Evolutionary conservation across 2,888 invertebrate genomes (phyloP).

Genomic region (Melipona bicolor): DNA sequence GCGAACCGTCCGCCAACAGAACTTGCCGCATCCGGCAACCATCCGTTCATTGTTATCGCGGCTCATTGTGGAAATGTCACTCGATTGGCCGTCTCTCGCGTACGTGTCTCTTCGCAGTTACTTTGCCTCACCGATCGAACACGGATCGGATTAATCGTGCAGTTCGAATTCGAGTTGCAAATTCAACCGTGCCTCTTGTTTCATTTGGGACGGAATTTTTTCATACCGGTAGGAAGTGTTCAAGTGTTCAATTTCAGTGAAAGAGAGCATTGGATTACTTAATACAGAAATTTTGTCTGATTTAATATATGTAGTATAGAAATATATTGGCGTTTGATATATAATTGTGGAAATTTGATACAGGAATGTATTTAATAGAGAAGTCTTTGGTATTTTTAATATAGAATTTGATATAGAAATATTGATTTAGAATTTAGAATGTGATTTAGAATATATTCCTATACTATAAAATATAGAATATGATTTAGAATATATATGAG

Average conservation of each 20-base stretch:
- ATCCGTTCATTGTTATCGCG: constrained; percentile 47
- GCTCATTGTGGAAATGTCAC: background rate
- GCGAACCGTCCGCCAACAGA: constrained; percentile 47
- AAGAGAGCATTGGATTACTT: too few relatives aligned
- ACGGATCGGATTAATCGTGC: constrained; percentile 27
- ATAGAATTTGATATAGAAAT: too few relatives aligned
- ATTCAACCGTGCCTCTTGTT: background rate
- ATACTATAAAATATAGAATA: too few relatives aligned
- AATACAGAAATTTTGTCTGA: too few relatives aligned
- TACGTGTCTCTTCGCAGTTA: constrained; percentile 1
- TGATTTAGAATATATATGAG: too few relatives aligned
- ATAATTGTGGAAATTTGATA: too few relatives aligned
- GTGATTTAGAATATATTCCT: too few relatives aligned
- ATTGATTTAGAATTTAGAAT: too few relatives aligned
- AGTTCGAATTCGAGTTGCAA: background rate
- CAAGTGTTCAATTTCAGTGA: background rate
- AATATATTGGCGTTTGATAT: too few relatives aligned
- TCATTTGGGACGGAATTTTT: background rate
- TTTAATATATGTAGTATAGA: too few relatives aligned
- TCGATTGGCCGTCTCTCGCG: constrained; percentile 5
- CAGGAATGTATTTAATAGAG: too few relatives aligned
- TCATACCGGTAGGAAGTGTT: background rate
- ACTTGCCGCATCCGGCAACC: constrained; percentile 63
- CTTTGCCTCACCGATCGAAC: constrained; percentile 33
- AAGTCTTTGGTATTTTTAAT: too few relatives aligned